Percentiles rank a stretch among this genome's conserved stretches.
Evolutionary conservation across 2,113 vertebrate genomes (phyloP).

Genomic region (Tinamus guttatus): DNA sequence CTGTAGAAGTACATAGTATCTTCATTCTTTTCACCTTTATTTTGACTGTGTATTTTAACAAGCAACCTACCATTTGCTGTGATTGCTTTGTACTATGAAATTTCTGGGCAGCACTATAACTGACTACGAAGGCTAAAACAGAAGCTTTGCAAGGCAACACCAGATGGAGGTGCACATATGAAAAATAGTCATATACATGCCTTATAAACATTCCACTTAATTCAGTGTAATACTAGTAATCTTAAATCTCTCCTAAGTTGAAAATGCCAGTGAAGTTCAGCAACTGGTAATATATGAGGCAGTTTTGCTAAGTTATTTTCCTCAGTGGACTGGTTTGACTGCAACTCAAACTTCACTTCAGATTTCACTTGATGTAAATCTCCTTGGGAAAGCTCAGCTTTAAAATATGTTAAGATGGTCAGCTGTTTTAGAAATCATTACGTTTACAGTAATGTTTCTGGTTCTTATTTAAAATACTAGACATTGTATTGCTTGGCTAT

Average conservation of each 20-base stretch:
- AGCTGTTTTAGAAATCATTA: not conserved
- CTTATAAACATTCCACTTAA: not conserved
- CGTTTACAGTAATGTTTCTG: not conserved
- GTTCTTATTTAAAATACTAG: not conserved
- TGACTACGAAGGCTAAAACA: not conserved
- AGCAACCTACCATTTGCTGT: not conserved
- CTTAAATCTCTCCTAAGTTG: not conserved
- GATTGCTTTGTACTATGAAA: not conserved
- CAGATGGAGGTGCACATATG: not conserved
- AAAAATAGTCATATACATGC: not conserved
- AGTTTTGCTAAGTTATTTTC: not conserved
- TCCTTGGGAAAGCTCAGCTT: not conserved
- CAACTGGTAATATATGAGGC: not conserved
- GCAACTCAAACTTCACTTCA: constrained; percentile 3
- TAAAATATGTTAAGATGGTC: not conserved
- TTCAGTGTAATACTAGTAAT: not conserved
- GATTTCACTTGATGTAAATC: not conserved
- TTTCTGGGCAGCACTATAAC: not conserved
- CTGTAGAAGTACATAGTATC: not conserved
- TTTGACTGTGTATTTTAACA: not conserved
- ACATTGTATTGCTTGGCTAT: not conserved
- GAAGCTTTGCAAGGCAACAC: not conserved
- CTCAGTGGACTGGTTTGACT: not conserved
- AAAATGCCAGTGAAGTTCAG: constrained; percentile 12
- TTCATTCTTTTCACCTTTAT: not conserved